Evolutionary conservation across 2,113 vertebrate genomes (phyloP), one percentile per base, ranked within the genome.

Genomic region (Hippocampus comes): DNA sequence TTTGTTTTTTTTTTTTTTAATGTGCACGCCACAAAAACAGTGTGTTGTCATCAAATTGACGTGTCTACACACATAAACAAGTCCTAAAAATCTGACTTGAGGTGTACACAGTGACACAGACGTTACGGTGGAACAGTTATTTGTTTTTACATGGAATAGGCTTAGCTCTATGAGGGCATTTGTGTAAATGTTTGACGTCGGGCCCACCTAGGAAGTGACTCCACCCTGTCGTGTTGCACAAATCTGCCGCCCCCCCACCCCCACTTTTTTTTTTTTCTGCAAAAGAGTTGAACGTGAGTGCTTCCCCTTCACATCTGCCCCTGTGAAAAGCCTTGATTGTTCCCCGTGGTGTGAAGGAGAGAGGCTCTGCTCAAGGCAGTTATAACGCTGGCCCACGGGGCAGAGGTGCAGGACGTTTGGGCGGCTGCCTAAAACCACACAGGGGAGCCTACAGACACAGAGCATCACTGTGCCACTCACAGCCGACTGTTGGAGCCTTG

Each of bases 301-400:
- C 74, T 72, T 74, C 79, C 66, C 81, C 77, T 73, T 81, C 66
- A 79, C 75, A 74, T 89, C 84, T 86, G 78, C 78, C 71, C 49
- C 74, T 80, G 82, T 91, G 86, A 92, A 91, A 90, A 87, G 90
- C 77, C 84, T 83, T 74, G 86, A 91, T 91, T 92, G 89, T 92
- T 89, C 81, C 75, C 74, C 2, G 64, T 65, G 81, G 87, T 80
- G 66, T 79, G 83, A 79, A 60, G 34, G 84, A 69, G 20, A 79
- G 78, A 81, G 83, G 84, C 87, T 71, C 82, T 84, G 83, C 84
- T 84, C 74, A 82, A 80, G 71, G 77, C 81, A 81, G 84, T 78
- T 80, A 79, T 84, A 76, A 77, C 78, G 84, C 77, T 55, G 27
- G 76, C 75, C 25, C 68, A 77, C 72, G 74, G 79, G 64, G 82